Evolutionary conservation across 2,797 vertebrate genomes (phyloP), one percentile per base, ranked within the genome.

Genomic region (Lycodopsis pacificus): DNA sequence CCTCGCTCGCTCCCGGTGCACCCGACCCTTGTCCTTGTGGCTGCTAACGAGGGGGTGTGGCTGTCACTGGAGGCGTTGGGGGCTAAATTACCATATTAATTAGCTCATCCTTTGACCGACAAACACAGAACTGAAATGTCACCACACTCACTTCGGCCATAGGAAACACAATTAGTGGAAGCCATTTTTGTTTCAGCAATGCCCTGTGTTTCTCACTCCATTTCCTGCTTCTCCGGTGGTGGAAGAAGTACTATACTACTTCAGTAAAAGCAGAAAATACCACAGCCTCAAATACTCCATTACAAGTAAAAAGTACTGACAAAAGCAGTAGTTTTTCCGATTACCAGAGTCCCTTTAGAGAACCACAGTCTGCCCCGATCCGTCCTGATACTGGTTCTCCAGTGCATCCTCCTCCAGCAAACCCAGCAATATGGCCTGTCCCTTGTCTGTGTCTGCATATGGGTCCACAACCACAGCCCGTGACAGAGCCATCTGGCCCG

Each of bases 61-160:
- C 87, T 92, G 91, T 91, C 92, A 91, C 91, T 88, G 92, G 90
- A 93, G 91, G 91, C 87, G 38, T 88, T 25, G 76, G 78, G 78
- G 89, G 89, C 89, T 83, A 80, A 93, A 95, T 95, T 93, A 93
- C 84, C 93, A 95, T 95, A 94, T 95, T 96, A 95, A 95, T 95
- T 95, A 95, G 91, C 92, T 87, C 91, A 90, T 94, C 90, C 81
- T 93, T 91, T 92, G 89, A 92, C 93, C 88, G 87, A 90, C 88
- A 92, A 94, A 93, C 92, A 95, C 87, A 89, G 88, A 82, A 77
- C 88, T 87, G 85, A 94, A 95, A 95, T 94, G 94, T 94, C 94
- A 94, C 88, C 88, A 82, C 79, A 77, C 87, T 92, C 86, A 58
- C 85, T 78, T 62, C 81, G 90, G 89, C 88, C 91, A 91, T 72